Evolutionary conservation across 2,888 invertebrate genomes (phyloP).

Genomic region (Phorcus lineatus): DNA sequence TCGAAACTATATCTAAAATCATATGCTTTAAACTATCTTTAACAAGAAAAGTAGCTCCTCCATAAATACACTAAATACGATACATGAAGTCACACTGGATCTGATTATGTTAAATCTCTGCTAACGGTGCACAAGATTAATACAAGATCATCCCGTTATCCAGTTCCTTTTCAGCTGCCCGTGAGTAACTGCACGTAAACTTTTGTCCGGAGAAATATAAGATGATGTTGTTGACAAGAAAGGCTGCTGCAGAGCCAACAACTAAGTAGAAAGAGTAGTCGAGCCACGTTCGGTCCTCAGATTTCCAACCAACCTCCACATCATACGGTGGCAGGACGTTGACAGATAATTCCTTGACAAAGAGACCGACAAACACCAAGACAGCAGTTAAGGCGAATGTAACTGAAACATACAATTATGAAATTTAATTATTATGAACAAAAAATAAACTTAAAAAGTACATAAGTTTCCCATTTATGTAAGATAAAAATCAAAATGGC

Average conservation of each 20-base stretch:
- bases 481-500: too few relatives aligned
- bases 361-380: slow-evolving; percentile 89
- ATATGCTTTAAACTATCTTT: too few relatives aligned
- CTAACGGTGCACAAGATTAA: slow-evolving; percentile 21
- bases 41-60: too few relatives aligned
- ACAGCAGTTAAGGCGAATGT: slow-evolving; percentile 85
- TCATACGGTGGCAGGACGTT: slow-evolving; percentile 90
- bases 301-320: slow-evolving; percentile 87
- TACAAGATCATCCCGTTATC: slow-evolving; percentile 85
- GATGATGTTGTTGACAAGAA: slow-evolving; percentile 84
- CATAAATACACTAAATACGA: not conserved
- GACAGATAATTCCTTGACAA: slow-evolving; percentile 85
- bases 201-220: slow-evolving; percentile 85
- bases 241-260: slow-evolving; percentile 83
- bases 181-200: slow-evolving; percentile 80
- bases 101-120: not conserved
- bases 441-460: not conserved
- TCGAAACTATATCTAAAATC: too few relatives aligned
- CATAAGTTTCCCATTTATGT: too few relatives aligned
- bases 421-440: not conserved
- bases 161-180: slow-evolving; percentile 80
- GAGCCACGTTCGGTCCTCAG: slow-evolving; percentile 86
- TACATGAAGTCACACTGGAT: not conserved
- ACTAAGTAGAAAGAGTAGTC: slow-evolving; percentile 94
- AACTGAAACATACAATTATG: slow-evolving; percentile 79